A percentile compares a stretch with the other conserved stretches of the same genome.
phyloP scores from a whole-genome alignment of 2,888 invertebrate species.

The Heteropelma amictum region DNA sequence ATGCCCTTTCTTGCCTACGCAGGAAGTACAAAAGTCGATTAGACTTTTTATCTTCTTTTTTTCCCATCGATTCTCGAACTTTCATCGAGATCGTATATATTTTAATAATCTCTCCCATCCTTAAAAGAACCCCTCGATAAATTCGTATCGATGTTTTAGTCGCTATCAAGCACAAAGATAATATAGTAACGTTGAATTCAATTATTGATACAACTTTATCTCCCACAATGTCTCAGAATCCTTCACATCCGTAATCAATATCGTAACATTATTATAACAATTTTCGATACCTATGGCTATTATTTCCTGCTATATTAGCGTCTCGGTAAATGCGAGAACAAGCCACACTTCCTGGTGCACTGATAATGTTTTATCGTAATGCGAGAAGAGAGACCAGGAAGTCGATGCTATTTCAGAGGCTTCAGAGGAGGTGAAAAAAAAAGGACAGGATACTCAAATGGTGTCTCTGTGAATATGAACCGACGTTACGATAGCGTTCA shows the following conservation, averaged over 20 bases:
- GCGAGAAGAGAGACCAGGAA: slow-evolving; percentile 49
- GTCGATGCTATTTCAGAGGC: slow-evolving; percentile 5
- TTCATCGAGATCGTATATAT: too few relatives aligned
- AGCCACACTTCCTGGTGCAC: slow-evolving; percentile 41
- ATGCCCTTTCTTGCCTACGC: too few relatives aligned
- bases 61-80: too few relatives aligned
- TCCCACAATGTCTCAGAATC: background rate
- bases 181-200: background rate
- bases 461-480: slow-evolving; percentile 22
- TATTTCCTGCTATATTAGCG: slow-evolving; percentile 7
- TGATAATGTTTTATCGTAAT: slow-evolving; percentile 42
- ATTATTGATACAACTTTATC: background rate
- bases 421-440: slow-evolving; percentile 5
- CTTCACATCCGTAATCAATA: background rate
- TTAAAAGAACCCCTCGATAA: too few relatives aligned
- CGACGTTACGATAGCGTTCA: slow-evolving; percentile 18
- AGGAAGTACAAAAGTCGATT: too few relatives aligned
- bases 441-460: slow-evolving; percentile 21
- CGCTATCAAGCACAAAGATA: too few relatives aligned
- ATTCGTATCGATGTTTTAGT: too few relatives aligned
- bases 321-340: slow-evolving; percentile 7
- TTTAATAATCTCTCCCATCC: too few relatives aligned
- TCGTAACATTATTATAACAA: slow-evolving; percentile 16
- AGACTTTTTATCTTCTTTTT: too few relatives aligned
- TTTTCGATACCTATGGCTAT: slow-evolving; percentile 6